These are phyloP conservation scores for Endomychus coccineus DNA, from an alignment of 2,888 invertebrate species.

Conservation along the genomic window DNA sequence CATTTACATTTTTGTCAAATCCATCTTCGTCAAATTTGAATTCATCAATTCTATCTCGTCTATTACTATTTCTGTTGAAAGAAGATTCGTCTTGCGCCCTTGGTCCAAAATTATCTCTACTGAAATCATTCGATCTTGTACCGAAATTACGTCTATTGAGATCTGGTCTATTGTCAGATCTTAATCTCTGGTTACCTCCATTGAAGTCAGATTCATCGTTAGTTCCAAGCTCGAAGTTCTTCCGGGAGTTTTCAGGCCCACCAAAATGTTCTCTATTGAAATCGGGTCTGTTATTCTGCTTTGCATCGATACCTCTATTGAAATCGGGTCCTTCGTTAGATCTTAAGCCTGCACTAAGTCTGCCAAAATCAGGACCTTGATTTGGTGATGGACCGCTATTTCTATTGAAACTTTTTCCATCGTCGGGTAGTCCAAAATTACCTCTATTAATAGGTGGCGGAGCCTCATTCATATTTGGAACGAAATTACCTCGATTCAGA, in stretches of 20 bases:
- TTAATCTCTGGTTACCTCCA: not conserved
- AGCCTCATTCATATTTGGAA: too few relatives aligned
- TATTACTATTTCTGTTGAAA: too few relatives aligned
- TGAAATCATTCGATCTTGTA: not conserved
- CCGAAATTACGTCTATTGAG: slow-evolving; percentile 6
- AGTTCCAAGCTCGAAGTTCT: too few relatives aligned
- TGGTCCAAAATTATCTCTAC: not conserved
- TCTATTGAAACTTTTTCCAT: too few relatives aligned
- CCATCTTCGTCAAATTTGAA: too few relatives aligned
- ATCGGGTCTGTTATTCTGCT: slow-evolving; percentile 1
- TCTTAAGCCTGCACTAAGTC: not conserved
- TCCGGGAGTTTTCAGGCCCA: too few relatives aligned
- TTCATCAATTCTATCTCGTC: too few relatives aligned
- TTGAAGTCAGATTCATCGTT: not conserved
- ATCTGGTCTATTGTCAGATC: not conserved
- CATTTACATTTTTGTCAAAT: too few relatives aligned
- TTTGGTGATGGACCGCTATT: too few relatives aligned
- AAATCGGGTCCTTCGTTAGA: not conserved
- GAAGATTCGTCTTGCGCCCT: slow-evolving; percentile 1
- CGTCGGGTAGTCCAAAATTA: too few relatives aligned
- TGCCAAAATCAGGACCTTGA: slow-evolving; percentile 1
- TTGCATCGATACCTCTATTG: not conserved
- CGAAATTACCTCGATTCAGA: slow-evolving; percentile 6
- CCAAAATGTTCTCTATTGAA: slow-evolving; percentile 1
- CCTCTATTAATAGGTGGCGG: too few relatives aligned